Evolutionary conservation across 2,113 vertebrate genomes (phyloP).

Genomic region (Chaetorhynchus papuensis): DNA sequence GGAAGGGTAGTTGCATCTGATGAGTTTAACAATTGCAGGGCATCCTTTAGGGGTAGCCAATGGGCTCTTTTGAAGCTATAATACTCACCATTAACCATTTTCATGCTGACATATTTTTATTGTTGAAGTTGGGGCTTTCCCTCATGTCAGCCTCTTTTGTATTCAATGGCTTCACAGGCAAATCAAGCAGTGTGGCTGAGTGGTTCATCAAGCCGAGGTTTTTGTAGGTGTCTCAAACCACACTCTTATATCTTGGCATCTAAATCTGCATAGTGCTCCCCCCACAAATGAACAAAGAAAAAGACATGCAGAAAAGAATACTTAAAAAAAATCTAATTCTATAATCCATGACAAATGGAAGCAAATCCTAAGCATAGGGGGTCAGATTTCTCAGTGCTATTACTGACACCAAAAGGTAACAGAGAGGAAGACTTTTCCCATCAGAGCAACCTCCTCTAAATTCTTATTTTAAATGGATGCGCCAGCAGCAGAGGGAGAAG

Average conservation of each 20-base stretch:
- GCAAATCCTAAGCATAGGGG: background rate
- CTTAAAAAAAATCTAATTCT: background rate
- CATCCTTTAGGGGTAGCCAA: conserved; percentile 77
- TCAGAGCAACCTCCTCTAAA: background rate
- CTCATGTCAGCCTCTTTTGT: background rate
- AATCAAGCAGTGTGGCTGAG: background rate
- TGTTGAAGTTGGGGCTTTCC: conserved; percentile 9
- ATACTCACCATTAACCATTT: conserved; percentile 75
- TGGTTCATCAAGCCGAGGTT: background rate
- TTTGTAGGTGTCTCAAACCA: background rate
- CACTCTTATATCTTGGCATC: background rate
- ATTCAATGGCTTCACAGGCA: background rate
- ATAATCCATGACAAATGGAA: conserved; percentile 8
- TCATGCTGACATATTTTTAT: conserved; percentile 66
- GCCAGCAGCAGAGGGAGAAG: background rate
- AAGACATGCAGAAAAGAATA: background rate
- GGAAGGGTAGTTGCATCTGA: conserved; percentile 76
- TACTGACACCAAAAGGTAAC: conserved; percentile 1
- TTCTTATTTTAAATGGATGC: background rate
- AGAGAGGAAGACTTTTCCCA: background rate
- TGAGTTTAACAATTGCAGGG: conserved; percentile 76
- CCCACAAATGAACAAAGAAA: background rate
- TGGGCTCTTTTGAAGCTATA: conserved; percentile 72
- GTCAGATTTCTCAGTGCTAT: background rate
- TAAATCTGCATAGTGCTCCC: background rate